Evolutionary conservation across 2,797 vertebrate genomes (phyloP), one percentile per base, ranked within the genome.

Genomic region (Spatula versicolor): DNA sequence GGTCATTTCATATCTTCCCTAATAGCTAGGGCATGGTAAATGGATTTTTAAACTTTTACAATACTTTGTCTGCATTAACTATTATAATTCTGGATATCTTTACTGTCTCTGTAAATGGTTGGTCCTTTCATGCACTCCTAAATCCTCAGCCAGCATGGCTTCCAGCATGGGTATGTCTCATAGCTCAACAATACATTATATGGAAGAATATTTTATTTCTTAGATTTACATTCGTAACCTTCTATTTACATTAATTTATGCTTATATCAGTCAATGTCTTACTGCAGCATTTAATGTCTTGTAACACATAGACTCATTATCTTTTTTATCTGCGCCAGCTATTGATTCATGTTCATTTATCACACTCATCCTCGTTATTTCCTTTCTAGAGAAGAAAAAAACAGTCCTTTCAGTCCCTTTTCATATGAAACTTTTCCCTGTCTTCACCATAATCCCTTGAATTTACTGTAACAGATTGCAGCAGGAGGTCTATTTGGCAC

Each of bases 41-140:
- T 3, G 4, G 31, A 59, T 91, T 94, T 92, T 83, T 59, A 83
- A 88, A 68, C 13, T 58, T 76, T 83, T 78, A 66, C 76, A 90
- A 78, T 78, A 52, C n/a, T 90, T 90, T 33, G 2, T n/a, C 39
- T 91, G 48, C 37, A 73, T 81, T 79, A 92, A 95, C 64, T 84
- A 33, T 83, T 94, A 45, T 35, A 75, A 78, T 74, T 86, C 55
- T 67, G 74, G 46, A 52, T 69, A 62, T 66, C 41, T 83, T 81
- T 69, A 62, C 46, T 90, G n/a, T 39, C 13, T 5, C n/a, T 86
- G 58, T 13, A 92, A 81, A 78, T 43, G 33, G 3, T 72, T 2
- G 0, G 11, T 54, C 41, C 31, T 80, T 81, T 83, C 58, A 76
- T 0, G 0, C 79, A 17, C 52, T 79, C 58, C 52, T 73, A 67